These are phyloP conservation scores for Pemphredon lugubris DNA, from an alignment of 2,888 invertebrate genomes.

Conservation along the genomic window DNA sequence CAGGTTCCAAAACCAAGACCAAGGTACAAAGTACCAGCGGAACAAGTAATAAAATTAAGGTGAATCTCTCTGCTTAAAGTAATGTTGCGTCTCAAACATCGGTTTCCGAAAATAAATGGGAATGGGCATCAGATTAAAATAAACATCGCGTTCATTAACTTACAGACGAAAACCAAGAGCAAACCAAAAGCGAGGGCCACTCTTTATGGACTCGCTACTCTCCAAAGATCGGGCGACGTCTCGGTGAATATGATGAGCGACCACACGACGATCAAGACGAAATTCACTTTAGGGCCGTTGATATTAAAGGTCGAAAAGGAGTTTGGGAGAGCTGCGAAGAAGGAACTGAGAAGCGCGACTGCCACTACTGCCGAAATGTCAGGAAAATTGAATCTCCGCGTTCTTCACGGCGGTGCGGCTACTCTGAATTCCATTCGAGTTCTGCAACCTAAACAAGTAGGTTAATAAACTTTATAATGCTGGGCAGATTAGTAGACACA, in stretches of 20 bases:
- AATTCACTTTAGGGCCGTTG: constrained; percentile 90
- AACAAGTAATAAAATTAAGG: constrained; percentile 81
- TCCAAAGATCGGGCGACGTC: constrained; percentile 91
- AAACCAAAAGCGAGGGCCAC: constrained; percentile 89
- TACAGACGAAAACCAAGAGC: constrained; percentile 80
- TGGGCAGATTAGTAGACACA: no score
- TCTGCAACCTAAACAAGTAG: constrained; percentile 92
- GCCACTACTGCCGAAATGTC: constrained; percentile 94
- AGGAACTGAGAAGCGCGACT: constrained; percentile 92
- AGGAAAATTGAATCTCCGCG: constrained; percentile 89
- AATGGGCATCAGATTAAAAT: no score
- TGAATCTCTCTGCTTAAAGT: constrained; percentile 10
- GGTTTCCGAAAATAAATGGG: no score
- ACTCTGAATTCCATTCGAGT: constrained; percentile 92
- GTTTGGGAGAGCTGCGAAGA: constrained; percentile 90
- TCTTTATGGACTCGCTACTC: constrained; percentile 89
- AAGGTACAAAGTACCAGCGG: constrained; percentile 41
- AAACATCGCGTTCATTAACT: no score
- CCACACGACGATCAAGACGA: constrained; percentile 91
- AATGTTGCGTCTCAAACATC: no score
- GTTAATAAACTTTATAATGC: no score
- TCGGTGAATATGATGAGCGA: constrained; percentile 90
- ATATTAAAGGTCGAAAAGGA: constrained; percentile 90
- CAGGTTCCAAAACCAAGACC: constrained; percentile 60
- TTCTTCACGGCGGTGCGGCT: constrained; percentile 91